These are phyloP conservation scores for Vimba vimba DNA, from an alignment of 2,113 vertebrate genomes.

Conservation along the genomic window DNA sequence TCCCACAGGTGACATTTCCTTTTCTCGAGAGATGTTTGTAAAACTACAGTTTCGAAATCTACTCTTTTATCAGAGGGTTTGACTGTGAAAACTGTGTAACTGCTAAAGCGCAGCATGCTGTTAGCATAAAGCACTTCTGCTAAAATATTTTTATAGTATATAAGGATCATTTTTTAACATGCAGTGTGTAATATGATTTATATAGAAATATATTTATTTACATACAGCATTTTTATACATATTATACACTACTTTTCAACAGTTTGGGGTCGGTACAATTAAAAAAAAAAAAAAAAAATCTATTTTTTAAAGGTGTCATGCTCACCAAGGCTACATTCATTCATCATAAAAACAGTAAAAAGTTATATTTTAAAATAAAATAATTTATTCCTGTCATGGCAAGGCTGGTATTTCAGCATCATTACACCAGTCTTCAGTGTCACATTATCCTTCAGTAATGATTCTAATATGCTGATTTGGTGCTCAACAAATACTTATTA, in stretches of 20 bases:
- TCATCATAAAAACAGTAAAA: not conserved
- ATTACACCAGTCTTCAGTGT: not conserved
- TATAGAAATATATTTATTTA: not conserved
- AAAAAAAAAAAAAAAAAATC: too few species aligned
- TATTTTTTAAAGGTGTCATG: not conserved
- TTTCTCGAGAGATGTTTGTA: not conserved
- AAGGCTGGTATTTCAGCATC: not conserved
- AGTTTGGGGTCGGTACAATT: not conserved
- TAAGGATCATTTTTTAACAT: too few species aligned
- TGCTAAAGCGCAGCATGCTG: not conserved
- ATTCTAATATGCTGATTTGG: not conserved
- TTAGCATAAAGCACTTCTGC: not conserved
- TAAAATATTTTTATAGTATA: not conserved
- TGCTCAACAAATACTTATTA: too few species aligned
- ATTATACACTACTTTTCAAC: not conserved
- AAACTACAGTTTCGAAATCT: not conserved
- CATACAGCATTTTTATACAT: not conserved
- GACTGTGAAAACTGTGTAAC: not conserved
- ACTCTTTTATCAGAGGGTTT: not conserved
- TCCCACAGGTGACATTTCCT: conserved; percentile 80
- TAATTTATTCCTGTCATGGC: not conserved
- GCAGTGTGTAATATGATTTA: too few species aligned
- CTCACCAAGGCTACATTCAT: not conserved
- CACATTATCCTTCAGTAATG: not conserved
- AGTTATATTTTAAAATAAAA: too few species aligned